Percentiles rank a stretch among this genome's conserved stretches.
Conservation (phyloP, 1,140 invertebrate species). For the Metopolophium dirhodum region DNA sequence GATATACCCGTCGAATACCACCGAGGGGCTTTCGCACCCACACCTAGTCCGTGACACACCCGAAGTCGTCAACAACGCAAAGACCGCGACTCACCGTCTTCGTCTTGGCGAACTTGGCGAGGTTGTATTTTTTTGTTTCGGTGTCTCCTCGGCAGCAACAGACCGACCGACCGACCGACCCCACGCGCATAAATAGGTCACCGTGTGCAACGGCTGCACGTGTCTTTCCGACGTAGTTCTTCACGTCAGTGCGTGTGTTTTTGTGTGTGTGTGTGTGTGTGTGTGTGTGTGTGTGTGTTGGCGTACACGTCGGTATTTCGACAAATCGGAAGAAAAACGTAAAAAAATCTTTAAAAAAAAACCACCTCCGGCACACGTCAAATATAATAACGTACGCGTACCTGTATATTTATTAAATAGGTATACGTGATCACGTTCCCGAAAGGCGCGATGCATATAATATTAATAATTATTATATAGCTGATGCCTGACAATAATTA, state of each 20-base stretch:
- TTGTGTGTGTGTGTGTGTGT: background rate
- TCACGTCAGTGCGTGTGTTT: background rate
- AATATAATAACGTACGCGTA: background rate
- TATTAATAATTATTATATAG: background rate
- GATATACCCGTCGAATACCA: background rate
- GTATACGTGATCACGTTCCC: background rate
- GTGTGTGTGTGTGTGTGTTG: background rate
- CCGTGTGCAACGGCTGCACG: background rate
- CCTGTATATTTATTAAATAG: background rate
- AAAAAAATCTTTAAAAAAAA: background rate
- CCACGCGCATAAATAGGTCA: background rate
- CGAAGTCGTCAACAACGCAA: background rate
- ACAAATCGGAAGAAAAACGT: background rate
- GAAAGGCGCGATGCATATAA: background rate
- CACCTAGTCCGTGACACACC: slow-evolving; percentile 42
- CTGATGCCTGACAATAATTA: background rate
- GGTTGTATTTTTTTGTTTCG: background rate
- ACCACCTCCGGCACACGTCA: background rate
- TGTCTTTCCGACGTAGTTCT: background rate
- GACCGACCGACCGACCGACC: background rate
- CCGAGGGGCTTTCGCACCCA: background rate
- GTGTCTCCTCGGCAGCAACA: background rate
- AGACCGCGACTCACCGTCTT: background rate
- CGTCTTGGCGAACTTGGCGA: background rate
- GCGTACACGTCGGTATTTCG: background rate